Conservation (phyloP, 2,797 vertebrate species). For the Bovichtus variegatus region DNA sequence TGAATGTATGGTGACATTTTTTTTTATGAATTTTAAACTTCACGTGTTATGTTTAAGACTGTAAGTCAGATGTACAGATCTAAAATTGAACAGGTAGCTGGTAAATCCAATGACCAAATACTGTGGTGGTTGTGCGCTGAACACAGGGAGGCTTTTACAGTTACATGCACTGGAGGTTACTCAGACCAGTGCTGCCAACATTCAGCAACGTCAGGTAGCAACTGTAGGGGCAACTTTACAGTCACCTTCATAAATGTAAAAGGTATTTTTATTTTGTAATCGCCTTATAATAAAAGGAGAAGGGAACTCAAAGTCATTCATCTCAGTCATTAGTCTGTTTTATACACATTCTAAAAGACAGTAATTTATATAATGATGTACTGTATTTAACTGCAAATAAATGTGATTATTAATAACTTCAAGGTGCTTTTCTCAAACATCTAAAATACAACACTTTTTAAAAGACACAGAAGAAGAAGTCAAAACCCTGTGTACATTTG, state of each 20-base stretch:
- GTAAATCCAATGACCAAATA: background rate
- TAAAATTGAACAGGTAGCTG: background rate
- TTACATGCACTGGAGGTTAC: background rate
- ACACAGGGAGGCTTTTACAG: background rate
- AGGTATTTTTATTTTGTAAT: background rate
- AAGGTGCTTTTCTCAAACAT: background rate
- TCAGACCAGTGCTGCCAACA: background rate
- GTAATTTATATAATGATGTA: background rate
- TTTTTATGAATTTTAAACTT: background rate
- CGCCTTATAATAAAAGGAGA: background rate
- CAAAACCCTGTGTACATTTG: conserved; percentile 72
- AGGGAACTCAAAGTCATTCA: background rate
- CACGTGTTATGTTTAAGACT: background rate
- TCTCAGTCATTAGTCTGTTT: conserved; percentile 8
- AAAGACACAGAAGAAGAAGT: background rate
- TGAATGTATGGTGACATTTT: background rate
- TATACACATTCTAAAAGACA: fast-evolving
- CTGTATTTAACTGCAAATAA: conserved; percentile 33
- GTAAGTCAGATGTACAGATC: too few species aligned
- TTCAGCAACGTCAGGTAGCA: background rate
- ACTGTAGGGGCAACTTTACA: background rate
- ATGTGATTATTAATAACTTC: conserved; percentile 2
- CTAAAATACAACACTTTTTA: background rate
- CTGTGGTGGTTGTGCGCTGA: background rate
- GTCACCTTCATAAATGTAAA: background rate